Percentiles rank a stretch among this genome's conserved stretches.
phyloP scores from a whole-genome alignment of 2,113 vertebrate genomes.

The Podarcis cretensis region DNA sequence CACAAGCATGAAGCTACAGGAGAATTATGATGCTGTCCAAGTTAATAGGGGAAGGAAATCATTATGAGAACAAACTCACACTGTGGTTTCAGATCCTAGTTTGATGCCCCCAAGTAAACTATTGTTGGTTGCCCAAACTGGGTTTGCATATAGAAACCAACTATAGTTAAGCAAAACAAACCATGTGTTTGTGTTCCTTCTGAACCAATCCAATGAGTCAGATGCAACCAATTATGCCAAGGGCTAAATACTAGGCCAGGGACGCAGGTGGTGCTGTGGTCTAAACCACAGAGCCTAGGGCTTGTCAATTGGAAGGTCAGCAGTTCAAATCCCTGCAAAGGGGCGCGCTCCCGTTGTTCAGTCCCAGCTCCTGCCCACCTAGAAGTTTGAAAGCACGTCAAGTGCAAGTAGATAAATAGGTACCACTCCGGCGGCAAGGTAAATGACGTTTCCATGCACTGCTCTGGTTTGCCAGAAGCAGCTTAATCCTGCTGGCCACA shows the following conservation, averaged over 20 bases:
- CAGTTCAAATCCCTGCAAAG: too few relatives aligned
- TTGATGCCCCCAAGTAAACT: not conserved
- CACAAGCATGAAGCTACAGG: not conserved
- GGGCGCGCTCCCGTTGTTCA: too few relatives aligned
- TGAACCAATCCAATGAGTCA: not conserved
- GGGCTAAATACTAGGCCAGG: not conserved
- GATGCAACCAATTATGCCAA: not conserved
- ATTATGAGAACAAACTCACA: not conserved
- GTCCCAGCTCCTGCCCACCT: too few relatives aligned
- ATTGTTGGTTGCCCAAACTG: not conserved
- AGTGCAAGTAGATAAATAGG: too few relatives aligned
- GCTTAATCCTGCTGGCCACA: too few relatives aligned
- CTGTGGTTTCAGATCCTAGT: not conserved
- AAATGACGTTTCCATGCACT: too few relatives aligned
- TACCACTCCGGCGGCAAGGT: too few relatives aligned
- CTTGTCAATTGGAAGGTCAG: too few relatives aligned
- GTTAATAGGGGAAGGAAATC: not conserved
- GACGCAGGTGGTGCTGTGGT: too few relatives aligned
- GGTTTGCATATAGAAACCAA: not conserved
- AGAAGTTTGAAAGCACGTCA: too few relatives aligned
- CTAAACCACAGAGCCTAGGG: too few relatives aligned
- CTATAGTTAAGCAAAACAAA: not conserved
- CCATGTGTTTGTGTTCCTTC: not conserved
- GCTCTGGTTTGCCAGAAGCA: too few relatives aligned
- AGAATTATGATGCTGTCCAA: not conserved